A percentile compares a stretch with the other conserved stretches of the same genome.
phyloP scores from a whole-genome alignment of 2,888 invertebrate genomes.

The Timema podura region DNA sequence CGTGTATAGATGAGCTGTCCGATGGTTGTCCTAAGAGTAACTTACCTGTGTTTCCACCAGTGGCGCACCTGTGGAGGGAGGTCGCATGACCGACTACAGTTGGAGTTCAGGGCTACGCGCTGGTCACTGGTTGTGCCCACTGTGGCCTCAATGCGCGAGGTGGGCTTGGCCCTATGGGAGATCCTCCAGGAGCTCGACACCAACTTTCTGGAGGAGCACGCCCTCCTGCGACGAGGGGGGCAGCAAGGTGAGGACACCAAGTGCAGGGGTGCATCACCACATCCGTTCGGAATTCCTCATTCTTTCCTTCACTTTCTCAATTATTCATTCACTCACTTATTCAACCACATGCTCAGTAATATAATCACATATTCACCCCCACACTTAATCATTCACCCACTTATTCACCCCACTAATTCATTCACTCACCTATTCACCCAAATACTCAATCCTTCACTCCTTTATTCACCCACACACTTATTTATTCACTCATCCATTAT shows the following conservation, averaged over 20 bases:
- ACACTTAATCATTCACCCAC: too few relatives aligned
- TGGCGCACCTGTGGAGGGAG: constrained; percentile 60
- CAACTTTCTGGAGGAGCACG: constrained; percentile 45
- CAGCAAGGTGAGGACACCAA: constrained; percentile 34
- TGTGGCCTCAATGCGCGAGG: constrained; percentile 58
- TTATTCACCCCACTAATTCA: too few relatives aligned
- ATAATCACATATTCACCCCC: too few relatives aligned
- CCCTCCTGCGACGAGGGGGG: constrained; percentile 38
- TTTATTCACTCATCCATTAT: too few relatives aligned
- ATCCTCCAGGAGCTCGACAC: constrained; percentile 56
- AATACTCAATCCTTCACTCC: too few relatives aligned
- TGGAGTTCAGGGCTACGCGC: constrained; percentile 58
- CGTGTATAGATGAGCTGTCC: not conserved
- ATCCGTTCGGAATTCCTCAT: not conserved
- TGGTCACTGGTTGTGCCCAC: constrained; percentile 54
- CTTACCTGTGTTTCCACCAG: constrained; percentile 40
- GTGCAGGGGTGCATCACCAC: not conserved
- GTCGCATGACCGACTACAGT: constrained; percentile 54
- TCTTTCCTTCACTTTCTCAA: too few relatives aligned
- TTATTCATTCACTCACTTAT: too few relatives aligned
- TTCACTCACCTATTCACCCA: too few relatives aligned
- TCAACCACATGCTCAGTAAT: too few relatives aligned
- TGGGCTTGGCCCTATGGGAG: constrained; percentile 48
- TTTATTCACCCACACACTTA: too few relatives aligned
- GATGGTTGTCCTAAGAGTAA: too few relatives aligned